phyloP scores from a whole-genome alignment of 2,888 invertebrate genomes.

The Calephelis perditalis region DNA sequence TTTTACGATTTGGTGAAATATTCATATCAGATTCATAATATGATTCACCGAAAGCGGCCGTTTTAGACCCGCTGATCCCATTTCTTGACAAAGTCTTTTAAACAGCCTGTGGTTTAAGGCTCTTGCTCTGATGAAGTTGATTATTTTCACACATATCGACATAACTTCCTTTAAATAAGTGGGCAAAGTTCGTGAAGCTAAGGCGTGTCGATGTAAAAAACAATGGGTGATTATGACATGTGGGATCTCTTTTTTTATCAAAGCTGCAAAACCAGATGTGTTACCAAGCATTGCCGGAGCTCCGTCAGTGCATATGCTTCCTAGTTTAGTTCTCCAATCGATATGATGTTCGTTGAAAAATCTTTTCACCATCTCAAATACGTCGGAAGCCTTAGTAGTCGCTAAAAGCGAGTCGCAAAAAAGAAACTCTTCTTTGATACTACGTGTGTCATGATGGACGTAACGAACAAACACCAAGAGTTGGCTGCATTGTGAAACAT shows the following conservation, averaged over 20 bases:
- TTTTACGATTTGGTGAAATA: too few relatives aligned
- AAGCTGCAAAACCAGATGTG: conserved; percentile 11
- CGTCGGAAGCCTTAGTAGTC: conserved; percentile 19
- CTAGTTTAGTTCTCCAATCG: conserved; percentile 28
- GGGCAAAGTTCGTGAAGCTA: conserved; percentile 25
- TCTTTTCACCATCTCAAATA: conserved; percentile 20
- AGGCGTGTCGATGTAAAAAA: conserved; percentile 29
- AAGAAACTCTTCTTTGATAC: conserved; percentile 20
- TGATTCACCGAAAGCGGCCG: too few relatives aligned
- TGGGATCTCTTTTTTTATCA: conserved; percentile 23
- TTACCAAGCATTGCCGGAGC: neutral
- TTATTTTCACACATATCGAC: conserved; percentile 26
- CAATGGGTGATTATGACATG: conserved; percentile 28
- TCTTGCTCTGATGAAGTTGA: conserved; percentile 29
- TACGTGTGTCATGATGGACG: conserved; percentile 18
- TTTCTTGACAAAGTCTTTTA: conserved; percentile 32
- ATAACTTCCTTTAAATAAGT: conserved; percentile 28
- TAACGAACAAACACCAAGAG: conserved; percentile 21
- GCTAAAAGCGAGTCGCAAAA: conserved; percentile 18
- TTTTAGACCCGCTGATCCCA: too few relatives aligned
- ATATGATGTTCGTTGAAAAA: conserved; percentile 19
- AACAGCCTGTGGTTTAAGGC: conserved; percentile 32
- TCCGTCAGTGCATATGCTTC: conserved; percentile 1
- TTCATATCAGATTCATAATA: too few relatives aligned
- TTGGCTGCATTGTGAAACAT: conserved; percentile 19